These are phyloP conservation scores for Melolontha melolontha DNA, from an alignment of 2,888 invertebrate species.

Conservation along the genomic window DNA sequence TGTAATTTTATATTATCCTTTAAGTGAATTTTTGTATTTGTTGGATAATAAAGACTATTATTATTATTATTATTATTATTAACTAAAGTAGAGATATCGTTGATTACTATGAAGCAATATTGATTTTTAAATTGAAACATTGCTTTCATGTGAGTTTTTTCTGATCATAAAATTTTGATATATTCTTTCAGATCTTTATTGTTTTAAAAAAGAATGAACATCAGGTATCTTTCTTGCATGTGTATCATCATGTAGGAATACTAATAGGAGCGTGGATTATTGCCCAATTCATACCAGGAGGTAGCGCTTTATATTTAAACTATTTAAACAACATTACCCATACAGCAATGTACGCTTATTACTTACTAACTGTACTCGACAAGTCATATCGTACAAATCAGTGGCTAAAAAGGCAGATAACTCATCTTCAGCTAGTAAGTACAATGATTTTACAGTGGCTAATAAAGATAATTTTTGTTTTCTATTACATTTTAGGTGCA, in stretches of 20 bases:
- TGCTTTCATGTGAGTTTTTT: too few species aligned
- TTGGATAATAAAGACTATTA: too few species aligned
- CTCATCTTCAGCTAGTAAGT: constrained; percentile 82
- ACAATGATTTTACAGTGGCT: constrained; percentile 50
- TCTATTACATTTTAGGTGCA: constrained; percentile 69
- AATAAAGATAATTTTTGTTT: not conserved
- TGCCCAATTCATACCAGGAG: constrained; percentile 75
- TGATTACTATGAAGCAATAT: too few species aligned
- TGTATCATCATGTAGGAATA: constrained; percentile 90
- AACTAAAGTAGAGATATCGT: too few species aligned
- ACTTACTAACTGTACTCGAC: constrained; percentile 79
- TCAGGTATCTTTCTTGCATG: constrained; percentile 86
- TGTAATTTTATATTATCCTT: too few species aligned
- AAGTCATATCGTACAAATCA: constrained; percentile 77
- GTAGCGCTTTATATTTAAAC: constrained; percentile 75
- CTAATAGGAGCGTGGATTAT: constrained; percentile 74
- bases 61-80: too few species aligned
- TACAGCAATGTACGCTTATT: constrained; percentile 85
- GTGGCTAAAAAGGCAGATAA: constrained; percentile 86
- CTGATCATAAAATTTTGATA: too few species aligned
- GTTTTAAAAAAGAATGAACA: constrained; percentile 83
- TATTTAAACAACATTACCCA: constrained; percentile 82
- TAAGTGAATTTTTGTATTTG: too few species aligned
- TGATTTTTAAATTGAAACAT: too few species aligned
- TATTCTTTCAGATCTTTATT: constrained; percentile 75